Conservation (phyloP, 2,113 vertebrate species). For the Zosterops lateralis region DNA sequence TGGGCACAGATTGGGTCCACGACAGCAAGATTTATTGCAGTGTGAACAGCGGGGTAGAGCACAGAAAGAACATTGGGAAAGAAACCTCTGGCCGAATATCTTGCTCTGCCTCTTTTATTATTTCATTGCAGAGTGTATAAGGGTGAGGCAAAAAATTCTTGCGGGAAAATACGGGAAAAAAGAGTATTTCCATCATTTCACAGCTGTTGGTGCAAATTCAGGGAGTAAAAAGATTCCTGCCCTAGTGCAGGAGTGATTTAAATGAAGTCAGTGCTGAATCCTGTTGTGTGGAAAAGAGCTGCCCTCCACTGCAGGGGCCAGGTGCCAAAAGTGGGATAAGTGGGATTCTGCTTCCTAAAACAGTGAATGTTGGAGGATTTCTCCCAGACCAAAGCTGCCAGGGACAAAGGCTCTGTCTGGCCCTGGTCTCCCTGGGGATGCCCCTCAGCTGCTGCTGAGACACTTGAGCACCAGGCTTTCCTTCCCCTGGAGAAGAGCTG, state of each 20-base stretch:
- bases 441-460: background rate
- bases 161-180: background rate
- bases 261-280: background rate
- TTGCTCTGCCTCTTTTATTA: background rate
- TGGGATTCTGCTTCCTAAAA: background rate
- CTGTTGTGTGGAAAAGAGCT: background rate
- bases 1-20: fast-evolving
- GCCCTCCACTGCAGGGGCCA: background rate
- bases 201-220: background rate
- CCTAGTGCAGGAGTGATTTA: background rate
- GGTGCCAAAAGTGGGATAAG: background rate
- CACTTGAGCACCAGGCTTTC: background rate
- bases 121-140: background rate
- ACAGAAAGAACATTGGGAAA: background rate
- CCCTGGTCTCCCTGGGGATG: background rate
- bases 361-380: background rate
- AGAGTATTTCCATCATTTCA: background rate
- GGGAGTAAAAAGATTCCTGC: background rate
- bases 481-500: background rate
- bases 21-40: background rate
- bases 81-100: background rate
- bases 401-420: background rate
- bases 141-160: background rate
- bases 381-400: background rate
- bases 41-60: background rate